phyloP scores from a whole-genome alignment of 2,797 vertebrate species.

The Sebastes miniatus region DNA sequence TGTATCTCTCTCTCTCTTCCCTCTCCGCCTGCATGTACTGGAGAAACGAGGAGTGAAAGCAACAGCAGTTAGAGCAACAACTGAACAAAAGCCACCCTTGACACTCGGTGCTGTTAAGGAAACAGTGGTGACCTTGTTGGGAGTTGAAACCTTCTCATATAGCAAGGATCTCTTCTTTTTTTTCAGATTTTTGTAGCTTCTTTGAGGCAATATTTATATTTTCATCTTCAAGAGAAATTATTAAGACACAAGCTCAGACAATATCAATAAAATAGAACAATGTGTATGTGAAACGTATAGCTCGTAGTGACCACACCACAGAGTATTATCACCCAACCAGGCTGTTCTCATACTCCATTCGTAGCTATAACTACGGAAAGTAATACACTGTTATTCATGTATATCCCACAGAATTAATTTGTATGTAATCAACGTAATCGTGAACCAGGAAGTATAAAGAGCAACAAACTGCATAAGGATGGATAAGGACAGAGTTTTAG shows the following conservation, averaged over 20 bases:
- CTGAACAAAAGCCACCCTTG: constrained; percentile 43
- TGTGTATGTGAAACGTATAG: not conserved
- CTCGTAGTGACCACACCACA: not conserved
- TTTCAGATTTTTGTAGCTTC: not conserved
- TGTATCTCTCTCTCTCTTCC: not conserved
- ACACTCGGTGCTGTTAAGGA: constrained; percentile 38
- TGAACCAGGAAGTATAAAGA: too few species aligned
- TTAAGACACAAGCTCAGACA: not conserved
- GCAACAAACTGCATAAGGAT: too few species aligned
- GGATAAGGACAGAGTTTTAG: too few species aligned
- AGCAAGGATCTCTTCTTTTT: not conserved
- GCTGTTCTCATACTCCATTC: rapidly evolving
- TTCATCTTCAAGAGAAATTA: not conserved
- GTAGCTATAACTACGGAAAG: not conserved
- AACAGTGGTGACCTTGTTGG: constrained; percentile 31
- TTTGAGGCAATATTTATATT: not conserved
- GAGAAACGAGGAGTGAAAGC: constrained; percentile 39
- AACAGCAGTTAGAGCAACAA: constrained; percentile 29
- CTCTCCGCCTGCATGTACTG: constrained; percentile 5
- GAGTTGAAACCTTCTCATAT: not conserved
- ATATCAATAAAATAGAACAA: not conserved
- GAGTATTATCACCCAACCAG: not conserved
- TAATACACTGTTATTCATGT: not conserved
- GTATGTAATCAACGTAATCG: too few species aligned
- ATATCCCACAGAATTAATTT: not conserved